A percentile compares a stretch with the other conserved stretches of the same genome.
phyloP scores from a whole-genome alignment of 2,797 vertebrate species.

The Alcedo atthis region DNA sequence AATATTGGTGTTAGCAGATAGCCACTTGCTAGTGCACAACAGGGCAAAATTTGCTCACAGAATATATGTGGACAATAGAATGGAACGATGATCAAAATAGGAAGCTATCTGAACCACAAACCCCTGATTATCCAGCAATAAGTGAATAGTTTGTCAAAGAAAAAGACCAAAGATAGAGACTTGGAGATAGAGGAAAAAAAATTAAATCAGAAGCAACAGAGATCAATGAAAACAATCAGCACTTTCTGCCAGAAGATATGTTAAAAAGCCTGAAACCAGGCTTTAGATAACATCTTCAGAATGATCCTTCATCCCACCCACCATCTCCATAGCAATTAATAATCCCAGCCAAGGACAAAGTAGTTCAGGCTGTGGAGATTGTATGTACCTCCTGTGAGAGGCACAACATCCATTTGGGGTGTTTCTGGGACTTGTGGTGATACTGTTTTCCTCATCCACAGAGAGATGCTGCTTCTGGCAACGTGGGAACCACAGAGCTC shows the following conservation, averaged over 20 bases:
- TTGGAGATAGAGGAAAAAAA: constrained; percentile 45
- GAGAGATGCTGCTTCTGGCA: neutral
- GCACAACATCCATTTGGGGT: neutral
- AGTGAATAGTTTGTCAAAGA: constrained; percentile 28
- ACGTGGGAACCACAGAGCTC: fast-evolving
- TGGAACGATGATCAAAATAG: neutral
- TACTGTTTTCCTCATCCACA: neutral
- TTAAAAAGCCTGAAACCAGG: neutral
- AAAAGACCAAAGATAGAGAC: neutral
- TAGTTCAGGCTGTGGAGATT: neutral
- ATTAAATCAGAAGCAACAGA: constrained; percentile 46
- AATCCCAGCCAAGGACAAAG: neutral
- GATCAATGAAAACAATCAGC: constrained; percentile 63
- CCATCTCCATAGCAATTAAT: neutral
- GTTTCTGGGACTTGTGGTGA: neutral
- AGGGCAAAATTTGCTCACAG: neutral
- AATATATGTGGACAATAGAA: neutral
- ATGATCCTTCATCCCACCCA: neutral
- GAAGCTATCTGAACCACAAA: constrained; percentile 31
- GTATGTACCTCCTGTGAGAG: fast-evolving
- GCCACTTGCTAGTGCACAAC: constrained; percentile 15
- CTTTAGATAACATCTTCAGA: neutral
- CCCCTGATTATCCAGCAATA: neutral
- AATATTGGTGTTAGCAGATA: constrained; percentile 27
- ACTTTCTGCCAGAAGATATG: constrained; percentile 40